These are phyloP conservation scores for Phengaris arion DNA, from an alignment of 2,888 invertebrate genomes.

Conservation along the genomic window DNA sequence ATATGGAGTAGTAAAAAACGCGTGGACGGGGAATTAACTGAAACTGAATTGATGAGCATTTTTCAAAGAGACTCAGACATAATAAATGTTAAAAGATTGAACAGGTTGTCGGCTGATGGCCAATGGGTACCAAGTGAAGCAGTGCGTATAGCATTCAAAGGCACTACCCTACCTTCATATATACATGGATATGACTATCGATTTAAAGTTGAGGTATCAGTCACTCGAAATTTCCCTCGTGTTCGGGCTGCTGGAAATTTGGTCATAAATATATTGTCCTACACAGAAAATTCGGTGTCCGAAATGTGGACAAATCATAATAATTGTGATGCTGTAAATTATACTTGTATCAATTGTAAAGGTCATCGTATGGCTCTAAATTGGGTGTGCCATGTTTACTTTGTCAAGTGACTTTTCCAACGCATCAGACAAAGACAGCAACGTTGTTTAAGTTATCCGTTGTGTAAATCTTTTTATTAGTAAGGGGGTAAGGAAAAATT, in stretches of 20 bases:
- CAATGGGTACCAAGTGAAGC: conserved; percentile 29
- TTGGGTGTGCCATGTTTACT: background rate
- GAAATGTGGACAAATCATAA: conserved; percentile 10
- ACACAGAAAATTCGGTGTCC: conserved; percentile 1
- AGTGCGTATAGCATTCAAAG: conserved; percentile 28
- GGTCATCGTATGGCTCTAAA: conserved; percentile 7
- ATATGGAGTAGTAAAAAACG: conserved; percentile 36
- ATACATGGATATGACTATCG: background rate
- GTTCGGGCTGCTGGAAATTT: conserved; percentile 4
- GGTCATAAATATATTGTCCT: background rate
- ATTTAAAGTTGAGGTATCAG: conserved; percentile 19
- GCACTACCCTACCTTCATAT: conserved; percentile 8
- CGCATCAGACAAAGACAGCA: no score
- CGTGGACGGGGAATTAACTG: conserved; percentile 34
- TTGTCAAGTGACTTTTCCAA: no score
- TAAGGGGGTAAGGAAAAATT: background rate
- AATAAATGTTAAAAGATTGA: conserved; percentile 33
- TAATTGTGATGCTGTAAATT: conserved; percentile 7
- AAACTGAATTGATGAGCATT: conserved; percentile 33
- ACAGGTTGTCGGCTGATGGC: conserved; percentile 11
- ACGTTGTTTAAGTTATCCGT: no score
- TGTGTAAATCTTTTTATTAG: no score
- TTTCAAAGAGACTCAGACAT: conserved; percentile 30
- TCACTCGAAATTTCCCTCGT: background rate
- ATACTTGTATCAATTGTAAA: conserved; percentile 2